Percentiles rank a stretch among this genome's conserved stretches.
Conservation (phyloP, 1,140 invertebrate genomes). For the Ceratitis capitata region DNA sequence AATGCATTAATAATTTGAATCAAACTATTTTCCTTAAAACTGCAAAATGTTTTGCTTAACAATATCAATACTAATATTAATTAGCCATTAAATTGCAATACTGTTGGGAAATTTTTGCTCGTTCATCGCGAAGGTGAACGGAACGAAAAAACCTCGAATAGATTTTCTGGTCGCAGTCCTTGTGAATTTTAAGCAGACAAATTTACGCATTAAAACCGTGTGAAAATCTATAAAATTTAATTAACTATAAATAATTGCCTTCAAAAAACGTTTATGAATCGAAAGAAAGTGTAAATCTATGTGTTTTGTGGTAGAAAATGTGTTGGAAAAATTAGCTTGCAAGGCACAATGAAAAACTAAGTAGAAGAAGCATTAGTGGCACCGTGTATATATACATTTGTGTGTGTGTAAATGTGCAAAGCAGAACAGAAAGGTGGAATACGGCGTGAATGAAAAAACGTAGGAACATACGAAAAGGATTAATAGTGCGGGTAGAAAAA, state of each 20-base stretch:
- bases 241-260: background rate
- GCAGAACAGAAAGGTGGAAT: background rate
- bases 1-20: too few species aligned
- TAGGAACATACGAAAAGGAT: slow-evolving; percentile 1
- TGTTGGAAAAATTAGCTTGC: background rate
- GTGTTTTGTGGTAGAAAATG: background rate
- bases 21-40: too few species aligned
- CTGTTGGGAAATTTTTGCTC: background rate
- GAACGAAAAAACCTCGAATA: slow-evolving; percentile 26
- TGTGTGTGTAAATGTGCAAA: slow-evolving; percentile 20
- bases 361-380: slow-evolving; percentile 1
- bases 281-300: background rate
- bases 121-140: slow-evolving; percentile 7
- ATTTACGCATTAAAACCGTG: background rate
- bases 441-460: slow-evolving; percentile 36
- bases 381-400: background rate
- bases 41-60: too few species aligned
- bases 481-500: background rate
- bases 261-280: background rate
- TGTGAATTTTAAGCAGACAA: slow-evolving; percentile 36
- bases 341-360: slow-evolving; percentile 16
- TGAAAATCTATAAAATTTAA: background rate
- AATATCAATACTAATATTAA: too few species aligned
- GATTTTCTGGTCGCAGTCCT: slow-evolving; percentile 39
- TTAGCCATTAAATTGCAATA: background rate